These are phyloP conservation scores for Drosophila ohnishii DNA, from an alignment of 1,140 invertebrate species.

Conservation along the genomic window DNA sequence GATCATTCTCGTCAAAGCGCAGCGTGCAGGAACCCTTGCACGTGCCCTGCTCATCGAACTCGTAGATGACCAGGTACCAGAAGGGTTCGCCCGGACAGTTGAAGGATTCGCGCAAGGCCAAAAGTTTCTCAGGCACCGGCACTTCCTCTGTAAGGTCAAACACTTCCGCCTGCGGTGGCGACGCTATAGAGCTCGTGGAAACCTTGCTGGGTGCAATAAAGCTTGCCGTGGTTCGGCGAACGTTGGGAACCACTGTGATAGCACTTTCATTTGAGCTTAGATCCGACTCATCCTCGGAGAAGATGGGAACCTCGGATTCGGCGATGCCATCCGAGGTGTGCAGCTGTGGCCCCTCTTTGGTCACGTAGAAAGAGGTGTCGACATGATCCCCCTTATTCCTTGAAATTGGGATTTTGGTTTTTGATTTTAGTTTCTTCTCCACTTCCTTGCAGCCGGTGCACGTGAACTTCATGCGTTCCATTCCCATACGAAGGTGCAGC, in stretches of 20 bases:
- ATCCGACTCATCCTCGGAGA: conserved; percentile 2
- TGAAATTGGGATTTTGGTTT: not conserved
- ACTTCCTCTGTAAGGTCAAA: conserved; percentile 16
- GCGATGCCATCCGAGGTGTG: not conserved
- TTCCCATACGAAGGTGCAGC: not conserved
- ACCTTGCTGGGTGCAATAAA: not conserved
- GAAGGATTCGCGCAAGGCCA: conserved; percentile 34
- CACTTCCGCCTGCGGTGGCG: not conserved
- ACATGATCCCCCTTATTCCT: not conserved
- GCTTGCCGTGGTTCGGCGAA: not conserved
- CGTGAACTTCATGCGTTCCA: conserved; percentile 12
- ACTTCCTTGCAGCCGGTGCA: conserved; percentile 35
- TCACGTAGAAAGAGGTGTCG: conserved; percentile 28
- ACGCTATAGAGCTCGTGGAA: not conserved
- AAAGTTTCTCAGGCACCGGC: not conserved
- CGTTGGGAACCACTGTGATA: conserved; percentile 4
- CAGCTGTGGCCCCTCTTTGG: not conserved
- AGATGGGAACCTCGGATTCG: not conserved
- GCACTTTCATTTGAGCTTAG: not conserved
- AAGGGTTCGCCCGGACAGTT: not conserved
- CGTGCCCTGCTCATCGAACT: conserved; percentile 1
- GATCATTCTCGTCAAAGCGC: conserved; percentile 34
- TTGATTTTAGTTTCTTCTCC: conserved; percentile 23
- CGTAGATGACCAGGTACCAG: conserved; percentile 50
- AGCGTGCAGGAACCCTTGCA: conserved; percentile 39